Conservation (phyloP, 2,113 vertebrate species). For the Phasianus colchicus region DNA sequence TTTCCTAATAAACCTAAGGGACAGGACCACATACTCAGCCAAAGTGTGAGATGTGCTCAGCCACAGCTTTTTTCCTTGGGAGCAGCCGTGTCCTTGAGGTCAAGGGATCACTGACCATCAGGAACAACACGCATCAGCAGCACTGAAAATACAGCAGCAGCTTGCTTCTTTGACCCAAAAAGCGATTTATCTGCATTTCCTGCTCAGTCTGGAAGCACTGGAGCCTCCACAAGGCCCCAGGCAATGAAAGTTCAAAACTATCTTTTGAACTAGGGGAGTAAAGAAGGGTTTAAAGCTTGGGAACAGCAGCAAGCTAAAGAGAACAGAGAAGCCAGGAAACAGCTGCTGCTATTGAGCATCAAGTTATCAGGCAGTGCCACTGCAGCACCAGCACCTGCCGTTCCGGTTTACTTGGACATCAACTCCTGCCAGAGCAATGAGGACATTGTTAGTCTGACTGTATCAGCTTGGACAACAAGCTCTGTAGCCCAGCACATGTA, state of each 20-base stretch:
- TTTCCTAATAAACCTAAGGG: not conserved
- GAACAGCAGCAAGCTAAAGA: constrained; percentile 40
- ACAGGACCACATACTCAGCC: not conserved
- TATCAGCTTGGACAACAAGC: not conserved
- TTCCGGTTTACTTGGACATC: not conserved
- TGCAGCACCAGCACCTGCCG: not conserved
- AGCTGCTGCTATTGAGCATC: constrained; percentile 36
- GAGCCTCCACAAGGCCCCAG: constrained; percentile 37
- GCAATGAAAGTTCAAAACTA: constrained; percentile 68
- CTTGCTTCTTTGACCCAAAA: constrained; percentile 36
- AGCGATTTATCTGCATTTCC: constrained; percentile 61
- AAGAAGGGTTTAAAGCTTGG: constrained; percentile 50
- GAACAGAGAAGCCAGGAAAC: constrained; percentile 39
- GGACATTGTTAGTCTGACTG: not conserved
- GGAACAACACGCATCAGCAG: constrained; percentile 22
- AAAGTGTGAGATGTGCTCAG: not conserved
- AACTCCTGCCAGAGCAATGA: not conserved
- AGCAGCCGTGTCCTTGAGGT: not conserved
- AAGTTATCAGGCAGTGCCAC: constrained; percentile 1
- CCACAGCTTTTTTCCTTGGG: not conserved
- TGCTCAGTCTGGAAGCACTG: constrained; percentile 33
- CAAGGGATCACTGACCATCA: not conserved
- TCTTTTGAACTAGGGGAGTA: constrained; percentile 38
- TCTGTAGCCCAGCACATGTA: not conserved
- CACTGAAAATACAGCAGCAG: not conserved